phyloP scores from a whole-genome alignment of 2,888 invertebrate species.

The Oxytorus armatus region DNA sequence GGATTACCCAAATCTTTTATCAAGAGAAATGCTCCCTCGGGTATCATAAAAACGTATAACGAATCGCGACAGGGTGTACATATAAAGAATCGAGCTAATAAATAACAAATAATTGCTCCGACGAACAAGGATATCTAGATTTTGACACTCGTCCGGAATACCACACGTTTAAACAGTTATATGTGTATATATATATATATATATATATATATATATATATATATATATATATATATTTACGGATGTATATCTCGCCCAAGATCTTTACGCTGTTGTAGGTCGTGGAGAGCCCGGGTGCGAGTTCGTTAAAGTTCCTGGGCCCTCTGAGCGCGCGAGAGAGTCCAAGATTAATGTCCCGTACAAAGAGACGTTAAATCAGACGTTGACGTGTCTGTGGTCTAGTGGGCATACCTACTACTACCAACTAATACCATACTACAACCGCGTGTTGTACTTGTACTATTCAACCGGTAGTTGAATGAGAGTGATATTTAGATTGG shows the following conservation, averaged over 20 bases:
- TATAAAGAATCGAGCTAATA: constrained; percentile 67
- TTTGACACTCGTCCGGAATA: constrained; percentile 65
- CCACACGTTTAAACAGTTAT: constrained; percentile 9
- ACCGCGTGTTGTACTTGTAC: constrained; percentile 48
- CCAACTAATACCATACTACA: constrained; percentile 50
- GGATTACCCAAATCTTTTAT: constrained; percentile 68
- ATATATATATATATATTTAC: background rate
- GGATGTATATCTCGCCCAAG: constrained; percentile 57
- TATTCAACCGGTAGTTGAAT: constrained; percentile 67
- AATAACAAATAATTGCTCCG: constrained; percentile 68
- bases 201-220: constrained; percentile 4
- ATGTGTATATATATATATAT: background rate
- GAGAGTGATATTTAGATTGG: constrained; percentile 71
- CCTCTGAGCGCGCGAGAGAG: constrained; percentile 45
- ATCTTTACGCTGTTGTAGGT: constrained; percentile 68
- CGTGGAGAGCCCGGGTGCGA: constrained; percentile 67
- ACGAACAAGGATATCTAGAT: constrained; percentile 66
- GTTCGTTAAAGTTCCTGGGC: constrained; percentile 70
- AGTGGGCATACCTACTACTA: constrained; percentile 59
- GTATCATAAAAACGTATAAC: constrained; percentile 68
- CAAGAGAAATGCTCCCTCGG: constrained; percentile 56
- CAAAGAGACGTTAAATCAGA: constrained; percentile 73
- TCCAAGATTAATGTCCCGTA: constrained; percentile 67
- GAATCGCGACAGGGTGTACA: constrained; percentile 65
- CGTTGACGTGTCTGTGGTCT: constrained; percentile 68